These are phyloP conservation scores for Butorides virescens DNA, from an alignment of 2,113 vertebrate species.

Conservation along the genomic window DNA sequence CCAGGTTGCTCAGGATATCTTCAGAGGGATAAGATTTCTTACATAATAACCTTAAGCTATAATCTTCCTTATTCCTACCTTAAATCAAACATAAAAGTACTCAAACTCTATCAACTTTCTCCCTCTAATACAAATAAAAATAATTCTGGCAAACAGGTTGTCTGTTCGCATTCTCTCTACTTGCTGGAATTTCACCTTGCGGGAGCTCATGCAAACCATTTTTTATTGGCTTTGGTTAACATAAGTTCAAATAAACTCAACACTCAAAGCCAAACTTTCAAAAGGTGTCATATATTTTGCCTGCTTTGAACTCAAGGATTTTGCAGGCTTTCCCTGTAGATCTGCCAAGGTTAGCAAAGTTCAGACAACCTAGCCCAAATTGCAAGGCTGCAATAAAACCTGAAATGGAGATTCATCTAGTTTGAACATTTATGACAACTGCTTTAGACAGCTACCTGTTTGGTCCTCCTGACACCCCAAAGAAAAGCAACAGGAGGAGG, in stretches of 20 bases:
- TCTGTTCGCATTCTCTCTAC: neutral
- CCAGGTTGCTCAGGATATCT: neutral
- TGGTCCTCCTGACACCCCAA: neutral
- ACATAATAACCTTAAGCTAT: neutral
- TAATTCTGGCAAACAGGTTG: constrained; percentile 48
- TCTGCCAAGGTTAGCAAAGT: constrained; percentile 65
- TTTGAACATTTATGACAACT: neutral
- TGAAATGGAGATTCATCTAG: constrained; percentile 1
- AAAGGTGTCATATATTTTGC: constrained; percentile 61
- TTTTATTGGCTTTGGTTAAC: constrained; percentile 55
- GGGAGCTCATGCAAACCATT: constrained; percentile 36
- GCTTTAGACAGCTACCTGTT: neutral
- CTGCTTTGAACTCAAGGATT: constrained; percentile 61
- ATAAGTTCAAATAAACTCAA: constrained; percentile 59
- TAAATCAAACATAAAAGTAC: constrained; percentile 43
- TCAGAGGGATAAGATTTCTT: neutral
- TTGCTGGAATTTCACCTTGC: constrained; percentile 51
- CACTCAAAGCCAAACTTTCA: constrained; percentile 53
- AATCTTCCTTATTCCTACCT: constrained; percentile 7
- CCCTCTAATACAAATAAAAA: constrained; percentile 32
- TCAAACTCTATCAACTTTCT: constrained; percentile 22
- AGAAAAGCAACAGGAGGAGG: neutral
- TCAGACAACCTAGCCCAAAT: constrained; percentile 51
- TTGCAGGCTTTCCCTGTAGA: constrained; percentile 53
- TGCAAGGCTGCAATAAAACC: constrained; percentile 40